Evolutionary conservation across 2,888 invertebrate genomes (phyloP).

Genomic region (Monoplex corrugatus): DNA sequence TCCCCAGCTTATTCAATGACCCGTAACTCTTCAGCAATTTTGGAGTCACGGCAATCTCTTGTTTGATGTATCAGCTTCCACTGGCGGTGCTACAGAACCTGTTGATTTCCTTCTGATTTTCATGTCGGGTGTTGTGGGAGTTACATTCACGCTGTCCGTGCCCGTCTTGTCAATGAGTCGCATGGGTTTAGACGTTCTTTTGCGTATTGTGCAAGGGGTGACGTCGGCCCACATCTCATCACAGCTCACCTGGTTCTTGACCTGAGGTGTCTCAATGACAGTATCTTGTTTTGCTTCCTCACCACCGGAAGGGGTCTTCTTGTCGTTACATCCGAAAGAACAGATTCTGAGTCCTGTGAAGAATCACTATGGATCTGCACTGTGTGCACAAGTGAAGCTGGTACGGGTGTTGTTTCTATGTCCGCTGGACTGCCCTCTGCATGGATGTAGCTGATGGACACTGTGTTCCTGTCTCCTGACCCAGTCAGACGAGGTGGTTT

Average conservation of each 20-base stretch:
- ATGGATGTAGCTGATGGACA: slow-evolving; percentile 40
- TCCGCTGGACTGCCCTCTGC: background rate
- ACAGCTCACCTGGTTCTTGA: background rate
- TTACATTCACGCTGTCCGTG: background rate
- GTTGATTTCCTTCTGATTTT: slow-evolving; percentile 32
- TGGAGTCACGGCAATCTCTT: background rate
- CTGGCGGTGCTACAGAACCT: background rate
- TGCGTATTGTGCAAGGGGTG: slow-evolving; percentile 34
- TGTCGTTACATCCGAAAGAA: background rate
- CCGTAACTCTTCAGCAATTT: background rate
- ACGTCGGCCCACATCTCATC: slow-evolving; percentile 36
- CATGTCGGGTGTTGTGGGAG: background rate
- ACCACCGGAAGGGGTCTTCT: background rate
- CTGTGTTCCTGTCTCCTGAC: background rate
- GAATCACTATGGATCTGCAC: background rate
- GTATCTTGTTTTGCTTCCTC: background rate
- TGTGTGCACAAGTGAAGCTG: background rate
- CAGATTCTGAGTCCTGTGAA: background rate
- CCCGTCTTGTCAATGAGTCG: background rate
- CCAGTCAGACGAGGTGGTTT: slow-evolving; percentile 41
- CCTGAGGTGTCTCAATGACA: background rate
- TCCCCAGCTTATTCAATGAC: slow-evolving; percentile 2
- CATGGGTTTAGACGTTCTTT: slow-evolving; percentile 26
- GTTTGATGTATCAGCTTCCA: no score
- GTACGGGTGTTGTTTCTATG: background rate